Conservation (phyloP, 2,888 invertebrate genomes). For the Polydrusus pterygomalis region DNA sequence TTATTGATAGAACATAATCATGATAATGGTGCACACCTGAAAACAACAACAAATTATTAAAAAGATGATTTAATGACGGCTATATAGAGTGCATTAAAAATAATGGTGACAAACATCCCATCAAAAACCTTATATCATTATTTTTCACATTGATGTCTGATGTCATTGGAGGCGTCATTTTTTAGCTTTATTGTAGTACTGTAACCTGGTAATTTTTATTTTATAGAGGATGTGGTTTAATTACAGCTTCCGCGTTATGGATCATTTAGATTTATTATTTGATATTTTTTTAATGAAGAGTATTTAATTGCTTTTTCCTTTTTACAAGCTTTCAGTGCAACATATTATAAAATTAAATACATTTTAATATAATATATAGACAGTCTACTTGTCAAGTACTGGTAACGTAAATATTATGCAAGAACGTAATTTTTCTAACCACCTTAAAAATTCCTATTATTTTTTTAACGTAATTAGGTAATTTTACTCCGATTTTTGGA, state of each 20-base stretch:
- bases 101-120: slow-evolving; percentile 26
- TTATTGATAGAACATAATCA: background rate
- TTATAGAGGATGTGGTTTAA: slow-evolving; percentile 42
- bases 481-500: too few species aligned
- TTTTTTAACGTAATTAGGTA: too few species aligned
- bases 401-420: too few species aligned
- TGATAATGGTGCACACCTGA: slow-evolving; percentile 2
- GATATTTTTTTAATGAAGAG: slow-evolving; percentile 16
- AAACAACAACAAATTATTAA: slow-evolving; percentile 9
- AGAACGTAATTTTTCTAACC: too few species aligned
- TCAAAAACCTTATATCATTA: background rate
- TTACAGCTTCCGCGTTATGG: slow-evolving; percentile 28
- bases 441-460: too few species aligned
- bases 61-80: background rate
- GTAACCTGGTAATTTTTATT: slow-evolving; percentile 40
- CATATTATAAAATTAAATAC: too few species aligned
- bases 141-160: slow-evolving; percentile 32
- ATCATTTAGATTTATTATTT: slow-evolving; percentile 26
- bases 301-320: slow-evolving; percentile 14
- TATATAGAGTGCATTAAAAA: slow-evolving; percentile 18
- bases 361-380: too few species aligned
- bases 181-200: slow-evolving; percentile 2
- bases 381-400: too few species aligned
- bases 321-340: background rate
- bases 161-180: slow-evolving; percentile 24